Evolutionary conservation across 2,888 invertebrate genomes (phyloP), one percentile per base, ranked within the genome.

Genomic region (Melinopterus prodromus): DNA sequence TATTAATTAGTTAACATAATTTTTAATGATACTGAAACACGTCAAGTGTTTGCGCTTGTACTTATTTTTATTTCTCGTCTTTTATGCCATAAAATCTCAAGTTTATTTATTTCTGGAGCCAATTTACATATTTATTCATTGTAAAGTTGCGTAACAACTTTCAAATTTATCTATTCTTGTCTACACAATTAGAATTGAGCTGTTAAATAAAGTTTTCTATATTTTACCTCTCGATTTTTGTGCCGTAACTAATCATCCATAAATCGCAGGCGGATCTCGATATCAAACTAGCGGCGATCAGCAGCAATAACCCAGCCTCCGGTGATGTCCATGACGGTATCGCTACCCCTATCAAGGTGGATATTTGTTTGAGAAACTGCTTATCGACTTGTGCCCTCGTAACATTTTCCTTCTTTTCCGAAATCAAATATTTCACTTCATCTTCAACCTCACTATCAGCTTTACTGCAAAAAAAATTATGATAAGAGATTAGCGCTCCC

Each of bases 211-310:
- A 16, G 35, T 6, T 76, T 69, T 76, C 9, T 5, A 12, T 37
- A 71, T 75, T 35, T 90, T 88, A 95, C 96, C 96, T 97, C 92
- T 99, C 99, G 85, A 99, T 94, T 79, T 95, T 92, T 1, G 99
- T 99, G 12, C 97, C 96, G 88, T 96, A 97, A 86, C 97, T 95
- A 84, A 99, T 99, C 91, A 99, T 94, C 98, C 98, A 99, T 78
- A 99, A 92, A 90, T 99, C 99, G 87, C 98, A 98, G 84, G 98
- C 92, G 0, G 99, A 98, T 84, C 99, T 92, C 2, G 96, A 94
- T 26, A 98, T 92, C 71, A 99, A 91, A 5, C 97, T 94, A 5
- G 91, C 87, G 0, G 98, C 99, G 6, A 97, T 94, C 35, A 97
- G 88, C 12, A 92, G 82, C 86, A 97, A 90, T 82, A 94, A 93